Evolutionary conservation across 2,888 invertebrate genomes (phyloP).

Genomic region (Drosophila macrospina): DNA sequence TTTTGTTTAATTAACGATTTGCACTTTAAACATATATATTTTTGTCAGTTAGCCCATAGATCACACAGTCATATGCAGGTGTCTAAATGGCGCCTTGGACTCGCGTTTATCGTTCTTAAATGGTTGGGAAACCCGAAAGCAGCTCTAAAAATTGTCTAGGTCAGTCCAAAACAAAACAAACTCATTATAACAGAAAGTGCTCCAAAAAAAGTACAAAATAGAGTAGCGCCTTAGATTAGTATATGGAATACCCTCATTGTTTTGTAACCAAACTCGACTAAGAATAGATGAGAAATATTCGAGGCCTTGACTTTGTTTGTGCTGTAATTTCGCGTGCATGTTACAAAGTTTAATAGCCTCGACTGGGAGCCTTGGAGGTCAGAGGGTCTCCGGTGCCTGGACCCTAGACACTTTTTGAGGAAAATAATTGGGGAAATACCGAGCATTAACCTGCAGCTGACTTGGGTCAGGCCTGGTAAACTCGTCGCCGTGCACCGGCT

Average conservation of each 20-base stretch:
- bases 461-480: background rate
- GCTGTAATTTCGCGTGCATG: constrained; percentile 12
- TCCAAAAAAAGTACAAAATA: background rate
- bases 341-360: constrained; percentile 39
- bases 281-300: constrained; percentile 7
- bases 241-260: background rate
- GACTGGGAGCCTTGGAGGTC: background rate
- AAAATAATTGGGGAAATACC: constrained; percentile 52
- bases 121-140: constrained; percentile 3
- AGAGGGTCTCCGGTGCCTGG: constrained; percentile 9
- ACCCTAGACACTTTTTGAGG: constrained; percentile 17
- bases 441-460: constrained; percentile 36
- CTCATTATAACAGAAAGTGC: background rate
- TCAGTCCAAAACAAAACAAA: background rate
- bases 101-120: constrained; percentile 3
- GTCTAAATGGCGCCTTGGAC: background rate
- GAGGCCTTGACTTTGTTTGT: constrained; percentile 19
- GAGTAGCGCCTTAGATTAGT: background rate
- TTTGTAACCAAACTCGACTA: constrained; percentile 3
- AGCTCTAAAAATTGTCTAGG: constrained; percentile 1
- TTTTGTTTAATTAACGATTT: constrained; percentile 20
- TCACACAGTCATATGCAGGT: constrained; percentile 2
- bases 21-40: constrained; percentile 17
- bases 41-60: constrained; percentile 23
- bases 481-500: constrained; percentile 13